Base-by-base conservation (phyloP, 1,140 invertebrate genomes). In the Micrasema minimum region DNA sequence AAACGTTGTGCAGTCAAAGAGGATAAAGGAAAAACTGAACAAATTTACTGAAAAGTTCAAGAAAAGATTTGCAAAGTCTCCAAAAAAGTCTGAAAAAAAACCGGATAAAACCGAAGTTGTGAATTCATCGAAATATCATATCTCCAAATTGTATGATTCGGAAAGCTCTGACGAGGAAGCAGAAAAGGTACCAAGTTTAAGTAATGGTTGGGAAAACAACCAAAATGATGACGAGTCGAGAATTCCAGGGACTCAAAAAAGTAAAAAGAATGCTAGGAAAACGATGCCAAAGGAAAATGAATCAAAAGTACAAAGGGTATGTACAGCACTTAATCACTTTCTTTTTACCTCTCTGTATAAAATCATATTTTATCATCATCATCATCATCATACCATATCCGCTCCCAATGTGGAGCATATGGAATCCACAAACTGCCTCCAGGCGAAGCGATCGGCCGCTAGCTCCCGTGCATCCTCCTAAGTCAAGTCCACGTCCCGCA, bases 131-230 rank as follows among this genome's bases (percentile, higher is more conserved):
- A 64, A 51, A 18, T 67, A 69, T 1, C 67, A 71, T 18, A 35
- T 75, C 18, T 66, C 69, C 7, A 37, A 59, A 16, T 20, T 75
- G 2, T 69, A 45, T 59, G 73, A 75, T 61, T 69, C 73, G 18
- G 69, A 75, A n/a, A 75, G 69, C 45, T 71, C 72, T 18, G 46
- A 64, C 18, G 57, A 68, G 20, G 72, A 71, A 18, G 57, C 64
- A 14, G 72, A 71, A 14, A 64, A 12, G 45, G 43, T 23, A 16
- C 26, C 35, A 22, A 35, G 43, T 12, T 26, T 22, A 0, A 9
- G 16, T 2, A n/a, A 50, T 16, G 31, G 67, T 48, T 41, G 51
- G 12, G 41, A 41, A 48, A 41, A 2, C 20, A 53, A 23, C 12
- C 20, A 66, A 38, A 66, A 31, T 48, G 22, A 22, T 26, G 7